A percentile compares a stretch with the other conserved stretches of the same genome.
Evolutionary conservation across 2,888 invertebrate genomes (phyloP).

Genomic region (Cabera pusaria): DNA sequence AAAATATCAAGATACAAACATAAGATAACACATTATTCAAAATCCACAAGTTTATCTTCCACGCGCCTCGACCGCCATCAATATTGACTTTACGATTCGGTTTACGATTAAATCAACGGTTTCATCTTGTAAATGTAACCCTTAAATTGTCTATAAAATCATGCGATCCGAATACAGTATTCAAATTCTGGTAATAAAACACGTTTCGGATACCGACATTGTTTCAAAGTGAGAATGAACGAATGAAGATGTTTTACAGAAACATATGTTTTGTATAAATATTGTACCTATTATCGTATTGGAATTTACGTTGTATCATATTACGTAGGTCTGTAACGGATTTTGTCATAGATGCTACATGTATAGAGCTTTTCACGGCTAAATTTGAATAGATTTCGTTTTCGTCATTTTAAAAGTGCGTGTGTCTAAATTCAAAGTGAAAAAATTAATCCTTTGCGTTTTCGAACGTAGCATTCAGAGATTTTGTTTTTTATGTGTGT

Average conservation of each 20-base stretch:
- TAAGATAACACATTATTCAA: conserved; percentile 47
- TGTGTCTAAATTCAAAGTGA: no score
- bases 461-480: no score
- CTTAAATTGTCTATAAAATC: conserved; percentile 68
- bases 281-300: conserved; percentile 22
- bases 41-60: conserved; percentile 61
- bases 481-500: no score
- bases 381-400: no score
- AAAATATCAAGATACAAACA: conserved; percentile 26
- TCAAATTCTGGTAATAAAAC: conserved; percentile 53
- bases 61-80: conserved; percentile 52
- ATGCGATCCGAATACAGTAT: conserved; percentile 55
- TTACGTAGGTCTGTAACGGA: no score
- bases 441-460: no score
- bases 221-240: conserved; percentile 34
- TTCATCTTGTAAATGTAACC: conserved; percentile 69
- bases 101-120: conserved; percentile 76
- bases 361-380: no score
- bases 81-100: conserved; percentile 58
- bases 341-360: no score
- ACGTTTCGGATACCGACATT: conserved; percentile 41
- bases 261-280: conserved; percentile 28
- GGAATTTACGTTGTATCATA: conserved; percentile 14
- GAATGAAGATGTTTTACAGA: conserved; percentile 32
- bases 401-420: no score